Base-by-base conservation (phyloP, 2,888 invertebrate genomes). In the Agrotis ipsilon region DNA sequence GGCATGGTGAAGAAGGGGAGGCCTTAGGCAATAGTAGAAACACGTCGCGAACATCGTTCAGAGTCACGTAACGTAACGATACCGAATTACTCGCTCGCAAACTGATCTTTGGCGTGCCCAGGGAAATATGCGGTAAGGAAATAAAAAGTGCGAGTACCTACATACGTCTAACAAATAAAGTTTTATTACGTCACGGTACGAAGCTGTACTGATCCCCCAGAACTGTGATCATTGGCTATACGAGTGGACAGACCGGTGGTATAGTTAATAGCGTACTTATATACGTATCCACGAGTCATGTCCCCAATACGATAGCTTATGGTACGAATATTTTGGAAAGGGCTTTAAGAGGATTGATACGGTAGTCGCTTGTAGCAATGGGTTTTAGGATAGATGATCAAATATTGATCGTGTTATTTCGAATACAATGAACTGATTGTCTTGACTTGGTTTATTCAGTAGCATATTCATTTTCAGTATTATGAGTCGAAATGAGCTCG, bases 61-160 rank as follows among this genome's bases (percentile, higher is more conserved):
- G 89, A 93, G 95, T 94, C 95, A 95, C 94, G 95, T 94, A 92
- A 88, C 86, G 90, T 89, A 86, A 89, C 91, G 89, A 92, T 91
- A 90, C 92, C 88, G 93, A 92, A 94, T 93, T 92, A 94, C 92
- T 87, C 91, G 90, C 86, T 91, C 90, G 90, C 92, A 92, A 92
- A 92, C 92, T 93, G 91, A 91, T 93, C 91, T 91, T 91, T 90
- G 92, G 90, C 90, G 91, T 92, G 85, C 89, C 92, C 89, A 89
- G 93, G 93, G 93, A 94, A 93, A 94, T 94, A 93, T 89, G 87
- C 72, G 79, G 82, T 80, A 75, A 86, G 75, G 76, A 86, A 88
- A 91, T 91, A 90, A 89, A 91, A 87, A 88, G 87, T 87, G 65
- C 64, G 57, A 48, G 65, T 24, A 62, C 60, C 52, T 62, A 70